These are phyloP conservation scores for Urocyon cinereoargenteus DNA, from an alignment of 2,797 vertebrate species.

Conservation along the genomic window DNA sequence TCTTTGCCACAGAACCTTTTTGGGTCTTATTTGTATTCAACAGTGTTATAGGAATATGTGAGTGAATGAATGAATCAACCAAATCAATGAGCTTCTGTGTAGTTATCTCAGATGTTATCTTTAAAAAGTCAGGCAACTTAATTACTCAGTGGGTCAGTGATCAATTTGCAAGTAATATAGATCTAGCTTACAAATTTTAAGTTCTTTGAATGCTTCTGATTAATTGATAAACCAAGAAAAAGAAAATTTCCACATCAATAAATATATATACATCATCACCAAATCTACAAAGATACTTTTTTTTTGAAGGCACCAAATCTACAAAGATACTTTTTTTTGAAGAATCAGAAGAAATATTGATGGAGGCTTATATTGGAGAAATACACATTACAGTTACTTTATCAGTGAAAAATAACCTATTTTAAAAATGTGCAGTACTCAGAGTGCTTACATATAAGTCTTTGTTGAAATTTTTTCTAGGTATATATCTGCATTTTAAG, in stretches of 20 bases:
- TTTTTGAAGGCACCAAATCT: slow-evolving; percentile 5
- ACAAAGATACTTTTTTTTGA: neutral
- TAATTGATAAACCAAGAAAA: neutral
- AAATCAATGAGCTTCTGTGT: neutral
- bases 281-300: neutral
- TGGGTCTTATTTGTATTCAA: neutral
- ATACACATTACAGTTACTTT: slow-evolving; percentile 12
- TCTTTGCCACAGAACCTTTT: neutral
- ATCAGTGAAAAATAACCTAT: slow-evolving; percentile 6
- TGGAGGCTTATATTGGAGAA: neutral
- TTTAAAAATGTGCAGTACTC: neutral
- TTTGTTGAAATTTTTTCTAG: slow-evolving; percentile 34
- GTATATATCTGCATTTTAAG: slow-evolving; percentile 57
- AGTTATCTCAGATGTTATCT: neutral
- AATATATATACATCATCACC: neutral
- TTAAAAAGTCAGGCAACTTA: neutral
- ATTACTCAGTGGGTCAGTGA: neutral
- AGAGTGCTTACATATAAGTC: neutral
- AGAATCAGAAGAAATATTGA: slow-evolving; percentile 44
- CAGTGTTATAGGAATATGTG: neutral
- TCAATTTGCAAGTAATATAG: neutral
- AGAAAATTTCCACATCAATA: slow-evolving; percentile 31
- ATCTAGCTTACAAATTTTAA: neutral
- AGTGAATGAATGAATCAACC: neutral
- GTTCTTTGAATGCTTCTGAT: neutral